Conservation (phyloP, 2,888 invertebrate genomes). For the Pterobdella sp. region DNA sequence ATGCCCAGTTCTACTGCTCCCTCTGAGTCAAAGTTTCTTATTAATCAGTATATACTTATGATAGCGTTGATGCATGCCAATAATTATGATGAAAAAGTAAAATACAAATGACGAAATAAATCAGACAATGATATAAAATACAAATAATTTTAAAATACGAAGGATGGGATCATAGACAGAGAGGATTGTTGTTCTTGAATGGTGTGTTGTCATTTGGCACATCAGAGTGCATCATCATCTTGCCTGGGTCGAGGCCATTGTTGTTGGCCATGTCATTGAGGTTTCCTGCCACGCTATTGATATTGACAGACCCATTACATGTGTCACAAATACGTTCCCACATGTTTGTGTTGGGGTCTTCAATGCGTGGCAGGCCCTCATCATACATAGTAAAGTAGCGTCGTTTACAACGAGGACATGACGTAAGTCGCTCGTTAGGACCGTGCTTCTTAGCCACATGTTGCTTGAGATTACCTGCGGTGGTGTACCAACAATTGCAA, state of each 20-base stretch:
- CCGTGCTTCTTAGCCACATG: constrained; percentile 28
- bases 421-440: constrained; percentile 20
- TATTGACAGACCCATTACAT: constrained; percentile 23
- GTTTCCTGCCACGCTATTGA: background rate
- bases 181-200: constrained; percentile 14
- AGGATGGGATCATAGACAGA: constrained; percentile 14
- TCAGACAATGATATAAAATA: too few relatives aligned
- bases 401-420: constrained; percentile 26
- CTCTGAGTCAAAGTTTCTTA: too few relatives aligned
- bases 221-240: constrained; percentile 17
- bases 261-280: background rate
- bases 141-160: background rate
- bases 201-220: constrained; percentile 13
- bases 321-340: constrained; percentile 26
- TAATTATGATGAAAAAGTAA: background rate
- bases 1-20: too few relatives aligned
- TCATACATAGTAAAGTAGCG: constrained; percentile 19
- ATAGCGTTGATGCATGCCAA: background rate
- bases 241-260: constrained; percentile 24
- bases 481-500: constrained; percentile 28
- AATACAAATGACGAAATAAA: too few relatives aligned
- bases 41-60: background rate
- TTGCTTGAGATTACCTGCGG: constrained; percentile 28
- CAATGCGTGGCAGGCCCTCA: constrained; percentile 16
- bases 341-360: constrained; percentile 25